A percentile compares a stretch with the other conserved stretches of the same genome.
Conservation (phyloP, 2,888 invertebrate genomes). For the Hypomecis atomaria region DNA sequence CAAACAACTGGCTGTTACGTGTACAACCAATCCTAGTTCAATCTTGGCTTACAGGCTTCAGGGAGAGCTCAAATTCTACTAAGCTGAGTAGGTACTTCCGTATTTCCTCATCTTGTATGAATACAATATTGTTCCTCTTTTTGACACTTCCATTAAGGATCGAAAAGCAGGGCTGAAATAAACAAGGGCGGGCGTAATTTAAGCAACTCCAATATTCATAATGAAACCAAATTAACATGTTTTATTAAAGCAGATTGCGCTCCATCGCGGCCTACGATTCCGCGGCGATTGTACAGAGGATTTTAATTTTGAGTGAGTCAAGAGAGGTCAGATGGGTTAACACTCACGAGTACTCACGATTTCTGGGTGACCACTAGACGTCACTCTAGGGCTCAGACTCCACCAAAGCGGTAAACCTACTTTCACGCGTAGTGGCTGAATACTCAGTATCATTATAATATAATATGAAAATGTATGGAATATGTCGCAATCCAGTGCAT, state of each 20-base stretch:
- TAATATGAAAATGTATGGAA: too few species aligned
- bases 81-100: too few species aligned
- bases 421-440: too few species aligned
- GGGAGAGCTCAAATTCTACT: too few species aligned
- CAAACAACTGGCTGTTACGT: too few species aligned
- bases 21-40: too few species aligned
- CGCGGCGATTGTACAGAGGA: slow-evolving; percentile 14
- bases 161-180: slow-evolving; percentile 2
- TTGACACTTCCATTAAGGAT: slow-evolving; percentile 5
- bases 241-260: slow-evolving; percentile 22
- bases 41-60: too few species aligned
- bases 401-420: too few species aligned
- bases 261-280: slow-evolving; percentile 16
- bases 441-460: too few species aligned
- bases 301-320: slow-evolving; percentile 22
- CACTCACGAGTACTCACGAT: slow-evolving; percentile 48
- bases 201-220: slow-evolving; percentile 24
- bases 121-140: not conserved
- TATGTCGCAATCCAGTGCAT: too few species aligned
- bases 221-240: slow-evolving; percentile 22
- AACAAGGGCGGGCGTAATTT: slow-evolving; percentile 19
- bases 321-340: slow-evolving; percentile 43
- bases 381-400: slow-evolving; percentile 47
- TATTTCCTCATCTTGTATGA: not conserved
- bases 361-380: slow-evolving; percentile 65